Percentiles rank a stretch among this genome's conserved stretches.
Evolutionary conservation across 1,140 invertebrate genomes (phyloP).

Genomic region (Brachystomella parvula): DNA sequence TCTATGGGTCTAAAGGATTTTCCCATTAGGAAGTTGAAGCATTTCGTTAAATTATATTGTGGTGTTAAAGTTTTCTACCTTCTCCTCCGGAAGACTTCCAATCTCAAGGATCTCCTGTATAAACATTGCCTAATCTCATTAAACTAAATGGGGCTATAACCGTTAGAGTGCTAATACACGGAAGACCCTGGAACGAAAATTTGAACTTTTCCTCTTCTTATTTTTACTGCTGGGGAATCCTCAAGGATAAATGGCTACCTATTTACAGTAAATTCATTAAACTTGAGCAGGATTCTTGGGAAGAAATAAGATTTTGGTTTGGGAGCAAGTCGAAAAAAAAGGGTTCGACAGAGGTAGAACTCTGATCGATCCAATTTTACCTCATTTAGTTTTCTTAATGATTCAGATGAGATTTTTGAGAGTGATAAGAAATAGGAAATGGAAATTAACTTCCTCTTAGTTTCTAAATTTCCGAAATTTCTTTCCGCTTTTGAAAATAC

Average conservation of each 20-base stretch:
- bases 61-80: neutral
- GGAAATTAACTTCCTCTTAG: conserved; percentile 37
- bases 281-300: neutral
- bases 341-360: neutral
- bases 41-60: neutral
- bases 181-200: neutral
- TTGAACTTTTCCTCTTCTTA: neutral
- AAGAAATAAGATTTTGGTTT: neutral
- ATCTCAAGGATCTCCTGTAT: neutral
- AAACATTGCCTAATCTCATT: conserved; percentile 23
- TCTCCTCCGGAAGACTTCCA: neutral
- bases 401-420: conserved; percentile 27
- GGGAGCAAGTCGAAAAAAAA: too few relatives aligned
- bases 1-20: neutral
- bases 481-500: conserved; percentile 27
- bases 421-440: conserved; percentile 37
- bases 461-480: conserved; percentile 20
- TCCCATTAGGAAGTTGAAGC: neutral
- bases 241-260: neutral
- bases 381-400: neutral
- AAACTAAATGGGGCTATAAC: conserved; percentile 22
- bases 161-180: conserved; percentile 11
- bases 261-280: neutral
- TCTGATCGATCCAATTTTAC: neutral
- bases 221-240: neutral